Evolutionary conservation across 2,888 invertebrate genomes (phyloP).

Genomic region (Coremacera marginata): DNA sequence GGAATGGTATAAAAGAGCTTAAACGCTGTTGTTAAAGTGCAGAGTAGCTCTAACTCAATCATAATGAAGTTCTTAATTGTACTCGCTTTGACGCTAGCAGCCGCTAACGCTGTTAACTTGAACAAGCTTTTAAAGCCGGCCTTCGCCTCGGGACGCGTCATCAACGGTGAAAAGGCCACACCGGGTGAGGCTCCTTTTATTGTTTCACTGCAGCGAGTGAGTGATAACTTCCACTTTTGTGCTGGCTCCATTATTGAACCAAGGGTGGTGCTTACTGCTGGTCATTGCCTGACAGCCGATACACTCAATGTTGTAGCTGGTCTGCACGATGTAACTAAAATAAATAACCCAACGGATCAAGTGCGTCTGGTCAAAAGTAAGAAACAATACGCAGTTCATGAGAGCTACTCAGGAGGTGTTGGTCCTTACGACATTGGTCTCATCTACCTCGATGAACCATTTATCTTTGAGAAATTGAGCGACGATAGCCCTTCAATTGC

Average conservation of each 20-base stretch:
- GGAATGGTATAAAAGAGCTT: conserved; percentile 1
- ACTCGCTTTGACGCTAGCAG: conserved; percentile 54
- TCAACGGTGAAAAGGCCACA: conserved; percentile 62
- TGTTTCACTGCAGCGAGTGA: conserved; percentile 59
- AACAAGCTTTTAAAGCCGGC: conserved; percentile 50
- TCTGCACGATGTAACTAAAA: conserved; percentile 57
- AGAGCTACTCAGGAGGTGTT: conserved; percentile 62
- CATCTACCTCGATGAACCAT: conserved; percentile 58
- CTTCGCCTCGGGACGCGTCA: conserved; percentile 61
- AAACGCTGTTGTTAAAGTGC: background rate
- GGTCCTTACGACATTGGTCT: conserved; percentile 73
- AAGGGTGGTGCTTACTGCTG: conserved; percentile 66
- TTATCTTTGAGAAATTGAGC: conserved; percentile 57
- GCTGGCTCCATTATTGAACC: conserved; percentile 66
- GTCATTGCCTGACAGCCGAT: conserved; percentile 56
- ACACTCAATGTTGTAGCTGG: conserved; percentile 65
- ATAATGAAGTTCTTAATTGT: conserved; percentile 58
- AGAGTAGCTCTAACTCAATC: conserved; percentile 15
- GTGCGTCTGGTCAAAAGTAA: conserved; percentile 50
- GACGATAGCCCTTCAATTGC: conserved; percentile 54
- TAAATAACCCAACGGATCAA: conserved; percentile 52
- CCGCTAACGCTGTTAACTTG: conserved; percentile 49
- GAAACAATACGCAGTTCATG: conserved; percentile 57
- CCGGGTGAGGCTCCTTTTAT: conserved; percentile 69
- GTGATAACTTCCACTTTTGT: conserved; percentile 59